Evolutionary conservation across 2,797 vertebrate species (phyloP), one percentile per base, ranked within the genome.

Genomic region (Gallinago solitaria): DNA sequence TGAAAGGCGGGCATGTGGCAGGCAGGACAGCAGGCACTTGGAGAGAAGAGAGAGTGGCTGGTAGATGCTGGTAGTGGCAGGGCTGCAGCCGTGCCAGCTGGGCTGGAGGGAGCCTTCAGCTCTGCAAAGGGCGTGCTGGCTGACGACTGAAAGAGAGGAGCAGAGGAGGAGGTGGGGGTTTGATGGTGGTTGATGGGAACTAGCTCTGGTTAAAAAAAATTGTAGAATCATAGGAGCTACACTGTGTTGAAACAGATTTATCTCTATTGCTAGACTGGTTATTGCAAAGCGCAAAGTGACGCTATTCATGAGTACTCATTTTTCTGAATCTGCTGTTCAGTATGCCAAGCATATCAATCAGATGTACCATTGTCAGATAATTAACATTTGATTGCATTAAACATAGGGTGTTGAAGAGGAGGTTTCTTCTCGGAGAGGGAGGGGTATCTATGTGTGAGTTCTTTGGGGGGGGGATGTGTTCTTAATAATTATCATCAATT

Each of bases 371-470:
- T 95, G 95, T 93, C 94, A 95, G 91, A 83, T 95, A 96, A 95
- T 97, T 97, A 94, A 93, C 91, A 91, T 96, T 83, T 95, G 89
- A 96, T 97, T 97, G 82, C 91, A 87, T 86, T 95, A 96, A 95
- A 91, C 77, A 91, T 43, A 81, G 91, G 47, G 53, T 92, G 86
- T 80, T 89, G 53, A 80, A 93, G 67, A 92, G 71, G 63, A 89
- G 80, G 59, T 91, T 95, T 89, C 68, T 95, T 86, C 74, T 89
- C 1, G 0, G 54, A 81, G 73, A 70, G 57, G 95, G 89, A 89
- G 73, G 74, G 54, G 33, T 64, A 77, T 71, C 75, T 85, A 51
- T 65, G 25, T 78, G 47, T 85, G 90, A 81, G 73, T 92, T 83
- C 87, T 95, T 83, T 71, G 39, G 35, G 35, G 50, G 17, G 30